Base-by-base conservation (phyloP, 2,888 invertebrate species). In the Anticlea derivata region DNA sequence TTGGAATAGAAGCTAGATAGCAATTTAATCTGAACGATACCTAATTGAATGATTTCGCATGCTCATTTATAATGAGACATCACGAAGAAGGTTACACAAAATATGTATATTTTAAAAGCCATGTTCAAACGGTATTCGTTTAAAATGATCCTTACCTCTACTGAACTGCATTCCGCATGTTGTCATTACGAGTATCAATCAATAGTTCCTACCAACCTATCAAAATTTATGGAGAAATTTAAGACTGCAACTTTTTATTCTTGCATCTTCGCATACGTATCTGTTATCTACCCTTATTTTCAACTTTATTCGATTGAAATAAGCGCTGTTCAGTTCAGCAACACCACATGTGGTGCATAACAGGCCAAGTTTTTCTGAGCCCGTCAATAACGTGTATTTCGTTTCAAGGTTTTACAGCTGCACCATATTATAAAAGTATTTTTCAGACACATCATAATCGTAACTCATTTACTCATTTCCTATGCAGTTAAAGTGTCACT, bases 201-300 rank as follows among this genome's bases (percentile, higher is more conserved):
- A 64, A 65, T 68, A 70, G 70, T 75, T 75, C 68, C 71, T 69
- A 33, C 10, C 17, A 17, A 22, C 12, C 12, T 24, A 45, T 63
- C 67, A 74, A 78, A 75, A 79, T 81, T 80, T 82, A 80, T 80
- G 80, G 78, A 78, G 74, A 82, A 80, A 82, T 79, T 77, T 67
- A 71, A 81, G 74, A 70, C 69, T 63, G 68, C 70, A 61, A 77
- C 70, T 85, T 86, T 83, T 85, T 61, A 56, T 43, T 30, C 73
- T 60, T 55, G 45, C 61, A 60, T 60, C 64, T 68, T 69, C 69
- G 64, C 64, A 68, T 73, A 60, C 66, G 65, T 68, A 41, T 31
- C 12, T 7, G 20, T 20, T 24, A 31, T 7, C 7, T 10, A 66
- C 70, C 60, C 60, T 61, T 60, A 71, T 49, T 37, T 53, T 57